These are phyloP conservation scores for Lymantria dispar DNA, from an alignment of 2,888 invertebrate species.

Conservation along the genomic window DNA sequence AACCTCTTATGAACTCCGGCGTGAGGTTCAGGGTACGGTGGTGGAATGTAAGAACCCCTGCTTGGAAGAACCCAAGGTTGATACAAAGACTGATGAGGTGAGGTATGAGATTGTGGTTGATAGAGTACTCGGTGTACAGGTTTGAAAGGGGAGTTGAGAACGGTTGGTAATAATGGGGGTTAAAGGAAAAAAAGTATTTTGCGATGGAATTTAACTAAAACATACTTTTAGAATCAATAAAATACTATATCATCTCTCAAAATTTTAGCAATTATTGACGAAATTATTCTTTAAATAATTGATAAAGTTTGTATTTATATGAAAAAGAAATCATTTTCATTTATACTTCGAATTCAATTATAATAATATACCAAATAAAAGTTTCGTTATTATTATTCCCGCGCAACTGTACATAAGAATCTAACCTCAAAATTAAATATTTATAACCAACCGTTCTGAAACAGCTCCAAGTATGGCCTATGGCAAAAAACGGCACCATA, in stretches of 20 bases:
- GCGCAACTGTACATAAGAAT: conserved; percentile 6
- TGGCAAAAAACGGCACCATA: conserved; percentile 58
- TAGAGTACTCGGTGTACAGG: conserved; percentile 92
- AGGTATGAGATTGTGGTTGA: conserved; percentile 92
- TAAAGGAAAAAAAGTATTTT: conserved; percentile 2
- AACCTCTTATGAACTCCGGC: conserved; percentile 66
- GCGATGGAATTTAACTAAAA: background rate
- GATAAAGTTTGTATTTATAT: too few species aligned
- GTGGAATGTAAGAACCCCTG: conserved; percentile 70
- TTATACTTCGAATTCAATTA: too few species aligned
- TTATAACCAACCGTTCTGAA: conserved; percentile 16
- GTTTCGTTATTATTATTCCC: background rate
- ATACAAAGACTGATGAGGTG: conserved; percentile 77
- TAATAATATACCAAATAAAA: too few species aligned
- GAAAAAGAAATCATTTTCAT: too few species aligned
- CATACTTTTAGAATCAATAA: background rate
- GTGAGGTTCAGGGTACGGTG: conserved; percentile 34
- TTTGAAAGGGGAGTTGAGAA: conserved; percentile 69
- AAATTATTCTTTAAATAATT: too few species aligned
- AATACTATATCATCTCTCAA: background rate
- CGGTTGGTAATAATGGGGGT: conserved; percentile 10
- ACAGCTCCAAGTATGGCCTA: conserved; percentile 39
- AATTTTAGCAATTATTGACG: too few species aligned
- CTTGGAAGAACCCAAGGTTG: conserved; percentile 46
- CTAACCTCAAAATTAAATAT: background rate